Conservation (phyloP, 2,888 invertebrate genomes). For the Drosophila nigricruria region DNA sequence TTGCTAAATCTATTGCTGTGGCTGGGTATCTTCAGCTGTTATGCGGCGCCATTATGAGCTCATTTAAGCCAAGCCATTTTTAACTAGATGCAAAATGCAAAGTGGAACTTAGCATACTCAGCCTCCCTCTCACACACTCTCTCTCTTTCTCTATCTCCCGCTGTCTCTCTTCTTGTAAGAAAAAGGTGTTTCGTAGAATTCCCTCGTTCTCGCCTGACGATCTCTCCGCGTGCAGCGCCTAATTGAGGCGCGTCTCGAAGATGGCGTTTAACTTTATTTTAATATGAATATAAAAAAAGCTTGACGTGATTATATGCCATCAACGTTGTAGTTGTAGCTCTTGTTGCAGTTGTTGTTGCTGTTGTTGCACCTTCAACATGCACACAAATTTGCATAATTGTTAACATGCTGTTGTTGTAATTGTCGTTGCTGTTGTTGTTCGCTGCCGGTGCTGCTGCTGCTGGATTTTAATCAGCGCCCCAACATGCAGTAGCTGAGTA, state of each 20-base stretch:
- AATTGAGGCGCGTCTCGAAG: constrained; percentile 66
- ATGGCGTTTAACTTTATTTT: constrained; percentile 74
- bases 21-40: neutral
- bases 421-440: constrained; percentile 44
- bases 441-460: constrained; percentile 17
- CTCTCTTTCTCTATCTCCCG: neutral
- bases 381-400: constrained; percentile 84
- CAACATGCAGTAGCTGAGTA: constrained; percentile 39
- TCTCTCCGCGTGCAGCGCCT: constrained; percentile 46
- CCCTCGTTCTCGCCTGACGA: constrained; percentile 60
- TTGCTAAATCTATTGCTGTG: constrained; percentile 1
- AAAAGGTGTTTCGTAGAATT: constrained; percentile 66
- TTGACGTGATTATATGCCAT: constrained; percentile 84
- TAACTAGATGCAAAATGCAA: constrained; percentile 40
- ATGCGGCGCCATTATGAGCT: constrained; percentile 23
- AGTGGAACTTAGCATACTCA: neutral
- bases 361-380: constrained; percentile 64
- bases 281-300: constrained; percentile 65
- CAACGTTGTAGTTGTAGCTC: constrained; percentile 50
- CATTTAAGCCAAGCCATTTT: constrained; percentile 42
- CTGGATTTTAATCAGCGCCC: constrained; percentile 68
- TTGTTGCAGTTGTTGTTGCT: constrained; percentile 25
- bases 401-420: constrained; percentile 81
- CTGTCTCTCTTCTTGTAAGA: neutral
- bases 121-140: too few species aligned